phyloP scores from a whole-genome alignment of 2,888 invertebrate genomes.

The Kuschelorhynchus macadamiae region DNA sequence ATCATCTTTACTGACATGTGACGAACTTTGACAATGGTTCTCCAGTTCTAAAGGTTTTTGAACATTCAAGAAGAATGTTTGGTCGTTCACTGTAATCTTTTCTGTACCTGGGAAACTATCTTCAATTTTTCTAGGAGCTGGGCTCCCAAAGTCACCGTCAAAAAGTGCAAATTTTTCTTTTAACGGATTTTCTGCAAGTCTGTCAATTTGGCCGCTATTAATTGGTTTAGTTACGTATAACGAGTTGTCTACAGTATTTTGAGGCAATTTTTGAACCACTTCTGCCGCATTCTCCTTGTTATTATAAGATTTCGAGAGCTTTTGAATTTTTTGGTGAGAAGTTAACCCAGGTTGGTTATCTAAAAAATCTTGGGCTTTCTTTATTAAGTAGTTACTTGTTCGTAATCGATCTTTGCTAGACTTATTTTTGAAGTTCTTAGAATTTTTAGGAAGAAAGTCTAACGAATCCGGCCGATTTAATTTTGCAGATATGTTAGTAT shows the following conservation, averaged over 20 bases:
- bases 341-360: too few species aligned
- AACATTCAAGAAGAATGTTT: constrained; percentile 5
- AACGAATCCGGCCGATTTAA: constrained; percentile 27
- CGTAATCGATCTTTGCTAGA: too few species aligned
- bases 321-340: too few species aligned
- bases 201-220: too few species aligned
- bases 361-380: too few species aligned
- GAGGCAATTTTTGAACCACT: not conserved
- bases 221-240: too few species aligned
- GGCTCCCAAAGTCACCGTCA: not conserved
- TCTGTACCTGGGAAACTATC: not conserved
- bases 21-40: too few species aligned
- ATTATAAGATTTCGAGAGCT: not conserved
- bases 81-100: constrained; percentile 8
- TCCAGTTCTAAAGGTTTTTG: not conserved
- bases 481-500: not conserved
- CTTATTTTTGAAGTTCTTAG: constrained; percentile 35
- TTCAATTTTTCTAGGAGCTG: constrained; percentile 17
- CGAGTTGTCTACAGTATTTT: constrained; percentile 3
- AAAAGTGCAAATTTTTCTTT: not conserved
- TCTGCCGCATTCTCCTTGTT: not conserved
- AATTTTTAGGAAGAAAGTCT: constrained; percentile 22
- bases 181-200: not conserved
- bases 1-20: too few species aligned
- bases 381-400: too few species aligned